Percentiles rank a stretch among this genome's conserved stretches.
These are phyloP conservation scores for Neosalanx taihuensis DNA, from an alignment of 2,797 vertebrate species.

Conservation along the genomic window DNA sequence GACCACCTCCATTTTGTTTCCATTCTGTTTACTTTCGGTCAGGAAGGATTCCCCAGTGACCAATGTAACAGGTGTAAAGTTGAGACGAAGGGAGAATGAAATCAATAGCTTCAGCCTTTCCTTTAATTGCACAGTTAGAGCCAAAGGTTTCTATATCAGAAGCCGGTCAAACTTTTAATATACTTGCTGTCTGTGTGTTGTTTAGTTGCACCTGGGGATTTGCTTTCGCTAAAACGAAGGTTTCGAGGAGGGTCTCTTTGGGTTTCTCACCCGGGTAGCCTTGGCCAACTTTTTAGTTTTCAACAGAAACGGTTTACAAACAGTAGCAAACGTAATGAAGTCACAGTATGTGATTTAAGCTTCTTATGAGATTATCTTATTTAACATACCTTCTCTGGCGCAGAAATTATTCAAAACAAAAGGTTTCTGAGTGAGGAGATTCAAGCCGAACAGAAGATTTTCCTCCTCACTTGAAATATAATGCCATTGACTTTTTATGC, in stretches of 20 bases:
- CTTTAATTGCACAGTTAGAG: conserved; percentile 69
- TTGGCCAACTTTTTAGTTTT: conserved; percentile 52
- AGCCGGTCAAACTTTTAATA: conserved; percentile 76
- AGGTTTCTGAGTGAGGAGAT: conserved; percentile 60
- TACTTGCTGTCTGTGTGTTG: conserved; percentile 58
- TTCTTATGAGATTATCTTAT: conserved; percentile 75
- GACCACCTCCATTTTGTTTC: conserved; percentile 16
- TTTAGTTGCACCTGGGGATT: conserved; percentile 34
- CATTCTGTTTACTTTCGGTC: conserved; percentile 42
- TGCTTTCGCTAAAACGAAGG: conserved; percentile 53
- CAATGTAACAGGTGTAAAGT: conserved; percentile 67
- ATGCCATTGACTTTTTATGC: conserved; percentile 57
- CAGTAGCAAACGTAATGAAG: conserved; percentile 70
- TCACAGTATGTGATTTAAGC: conserved; percentile 75
- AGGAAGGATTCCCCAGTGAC: conserved; percentile 59
- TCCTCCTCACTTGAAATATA: conserved; percentile 67
- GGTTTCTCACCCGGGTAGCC: conserved; percentile 45
- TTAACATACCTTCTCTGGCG: conserved; percentile 68
- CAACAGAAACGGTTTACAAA: conserved; percentile 66
- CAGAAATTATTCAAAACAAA: conserved; percentile 74
- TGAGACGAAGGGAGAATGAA: conserved; percentile 69
- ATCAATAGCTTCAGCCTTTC: conserved; percentile 68
- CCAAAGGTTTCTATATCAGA: conserved; percentile 67
- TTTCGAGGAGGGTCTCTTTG: conserved; percentile 28
- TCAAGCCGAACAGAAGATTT: conserved; percentile 65